A percentile compares a stretch with the other conserved stretches of the same genome.
Evolutionary conservation across 2,797 vertebrate genomes (phyloP).

Genomic region (Pseudochirops corinnae): DNA sequence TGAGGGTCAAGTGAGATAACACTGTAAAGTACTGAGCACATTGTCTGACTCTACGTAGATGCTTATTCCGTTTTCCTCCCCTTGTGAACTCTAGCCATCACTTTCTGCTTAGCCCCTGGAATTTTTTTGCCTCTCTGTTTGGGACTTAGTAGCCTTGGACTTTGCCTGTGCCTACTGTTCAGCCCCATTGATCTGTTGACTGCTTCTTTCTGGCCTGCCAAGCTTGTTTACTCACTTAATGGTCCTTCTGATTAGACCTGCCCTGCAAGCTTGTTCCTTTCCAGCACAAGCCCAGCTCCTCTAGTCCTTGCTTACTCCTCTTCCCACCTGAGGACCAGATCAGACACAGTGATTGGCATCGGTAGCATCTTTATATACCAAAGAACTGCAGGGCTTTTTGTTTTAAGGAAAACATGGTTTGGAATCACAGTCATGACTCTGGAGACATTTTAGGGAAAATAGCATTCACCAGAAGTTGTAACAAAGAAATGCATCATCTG

Average conservation of each 20-base stretch:
- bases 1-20: background rate
- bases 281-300: background rate
- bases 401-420: background rate
- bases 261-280: background rate
- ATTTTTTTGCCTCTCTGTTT: background rate
- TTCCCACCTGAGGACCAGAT: background rate
- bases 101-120: background rate
- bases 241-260: background rate
- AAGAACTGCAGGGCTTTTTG: background rate
- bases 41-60: background rate
- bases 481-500: slow-evolving; percentile 16
- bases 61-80: background rate
- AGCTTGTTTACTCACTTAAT: background rate
- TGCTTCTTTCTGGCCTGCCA: background rate
- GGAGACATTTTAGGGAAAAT: background rate
- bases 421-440: background rate
- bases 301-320: background rate
- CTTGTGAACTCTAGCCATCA: background rate
- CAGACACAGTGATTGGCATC: background rate
- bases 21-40: background rate
- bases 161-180: background rate
- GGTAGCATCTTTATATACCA: background rate
- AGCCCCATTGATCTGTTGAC: background rate
- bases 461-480: background rate
- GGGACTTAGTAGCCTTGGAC: background rate